Conservation (phyloP, 37 sponge, comb jelly and placozoan genomes). For the Diacarnus erythraeanus region DNA sequence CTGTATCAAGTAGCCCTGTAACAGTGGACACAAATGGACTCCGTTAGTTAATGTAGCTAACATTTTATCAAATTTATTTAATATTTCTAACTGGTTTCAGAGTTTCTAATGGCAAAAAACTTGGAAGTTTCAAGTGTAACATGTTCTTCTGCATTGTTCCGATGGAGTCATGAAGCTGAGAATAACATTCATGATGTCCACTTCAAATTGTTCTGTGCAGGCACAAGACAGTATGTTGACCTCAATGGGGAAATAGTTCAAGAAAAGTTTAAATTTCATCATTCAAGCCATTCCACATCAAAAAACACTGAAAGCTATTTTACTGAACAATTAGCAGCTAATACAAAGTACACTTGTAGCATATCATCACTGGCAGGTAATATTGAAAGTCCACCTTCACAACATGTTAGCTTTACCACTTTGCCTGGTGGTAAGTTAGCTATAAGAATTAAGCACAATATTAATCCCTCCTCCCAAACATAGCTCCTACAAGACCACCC, state of each 20-base stretch:
- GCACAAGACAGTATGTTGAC: slow-evolving; percentile 26
- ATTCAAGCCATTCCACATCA: slow-evolving; percentile 11
- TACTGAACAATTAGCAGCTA: slow-evolving; percentile 22
- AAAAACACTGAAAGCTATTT: slow-evolving; percentile 16
- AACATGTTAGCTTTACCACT: slow-evolving; percentile 23
- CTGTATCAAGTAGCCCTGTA: slow-evolving; percentile 24
- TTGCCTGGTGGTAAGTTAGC: slow-evolving; percentile 41
- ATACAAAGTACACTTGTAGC: slow-evolving; percentile 41
- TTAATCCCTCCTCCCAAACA: too few relatives aligned
- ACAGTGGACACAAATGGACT: slow-evolving; percentile 30
- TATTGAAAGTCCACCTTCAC: slow-evolving; percentile 13
- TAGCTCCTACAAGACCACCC: slow-evolving; percentile 54
- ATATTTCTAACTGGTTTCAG: slow-evolving; percentile 13
- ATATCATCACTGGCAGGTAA: slow-evolving; percentile 26
- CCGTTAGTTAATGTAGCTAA: not conserved
- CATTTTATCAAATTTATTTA: too few relatives aligned
- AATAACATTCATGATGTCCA: slow-evolving; percentile 45
- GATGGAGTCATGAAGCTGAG: slow-evolving; percentile 41
- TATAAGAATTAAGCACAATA: too few relatives aligned
- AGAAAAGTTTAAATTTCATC: slow-evolving; percentile 15
- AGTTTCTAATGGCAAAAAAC: slow-evolving; percentile 25
- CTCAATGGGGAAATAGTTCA: not conserved
- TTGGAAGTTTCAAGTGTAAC: slow-evolving; percentile 29
- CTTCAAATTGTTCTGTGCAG: slow-evolving; percentile 51
- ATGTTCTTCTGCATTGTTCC: slow-evolving; percentile 25